phyloP scores from a whole-genome alignment of 2,113 vertebrate genomes.

The Carollia perspicillata region DNA sequence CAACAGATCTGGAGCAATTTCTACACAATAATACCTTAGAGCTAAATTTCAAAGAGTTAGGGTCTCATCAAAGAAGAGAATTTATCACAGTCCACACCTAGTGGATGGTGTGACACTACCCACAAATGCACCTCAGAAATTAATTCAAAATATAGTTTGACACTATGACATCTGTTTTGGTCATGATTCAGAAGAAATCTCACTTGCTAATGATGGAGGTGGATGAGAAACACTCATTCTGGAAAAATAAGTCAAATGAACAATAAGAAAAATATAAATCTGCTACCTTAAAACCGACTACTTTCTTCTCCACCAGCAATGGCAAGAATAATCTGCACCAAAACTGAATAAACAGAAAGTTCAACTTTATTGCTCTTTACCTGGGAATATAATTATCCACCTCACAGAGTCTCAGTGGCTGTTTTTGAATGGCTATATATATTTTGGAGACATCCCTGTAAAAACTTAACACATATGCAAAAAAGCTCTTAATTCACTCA shows the following conservation, averaged over 20 bases:
- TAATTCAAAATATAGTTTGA: background rate
- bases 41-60: background rate
- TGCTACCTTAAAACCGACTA: background rate
- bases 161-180: background rate
- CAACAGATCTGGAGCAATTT: background rate
- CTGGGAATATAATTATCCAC: background rate
- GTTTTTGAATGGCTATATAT: background rate
- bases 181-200: background rate
- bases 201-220: background rate
- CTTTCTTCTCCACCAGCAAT: background rate
- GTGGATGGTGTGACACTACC: accelerated
- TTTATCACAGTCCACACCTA: background rate
- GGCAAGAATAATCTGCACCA: background rate
- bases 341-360: background rate
- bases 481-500: background rate
- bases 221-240: background rate
- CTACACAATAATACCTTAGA: background rate
- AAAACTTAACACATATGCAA: background rate
- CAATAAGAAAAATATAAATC: background rate
- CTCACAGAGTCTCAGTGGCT: background rate
- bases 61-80: background rate
- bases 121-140: background rate
- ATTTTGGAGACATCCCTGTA: background rate
- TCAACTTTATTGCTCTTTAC: background rate
- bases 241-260: background rate